Base-by-base conservation (phyloP, 2,888 invertebrate species). In the Leptogaster cylindrica region DNA sequence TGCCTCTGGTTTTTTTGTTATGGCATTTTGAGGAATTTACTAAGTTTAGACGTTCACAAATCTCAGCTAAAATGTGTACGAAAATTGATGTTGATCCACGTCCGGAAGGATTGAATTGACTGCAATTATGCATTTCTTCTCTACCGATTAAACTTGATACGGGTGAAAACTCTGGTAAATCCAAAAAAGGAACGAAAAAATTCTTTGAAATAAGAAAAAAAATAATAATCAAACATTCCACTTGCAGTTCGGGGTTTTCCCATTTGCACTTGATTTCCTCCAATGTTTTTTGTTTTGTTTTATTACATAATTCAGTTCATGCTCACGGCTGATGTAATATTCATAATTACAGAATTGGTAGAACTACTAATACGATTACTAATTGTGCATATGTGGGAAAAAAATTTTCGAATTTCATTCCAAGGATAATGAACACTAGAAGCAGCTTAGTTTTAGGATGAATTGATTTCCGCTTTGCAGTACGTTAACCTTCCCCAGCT, bases 151-250 rank as follows among this genome's bases (percentile, higher is more conserved):
- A 39, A 39, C 58, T 58, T 58, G 58, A 20, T 12, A 39, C 27
- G 58, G 25, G 27, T 23, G 58, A 20, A 58, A 20, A 46, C 20
- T 16, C 18, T 7, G 20, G 58, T 14, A 58, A 25, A 25, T 31
- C 23, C 23, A 16, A 52, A 52, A 52, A 31, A 33, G 31, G 33
- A 52, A n/a, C n/a, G 31, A 58, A 41, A 58, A 58, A 39, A 58
- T 41, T 51, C 58, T 58, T 58, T 58, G 39, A 41, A 58, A 50
- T n/a, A n/a, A n/a, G n/a, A n/a, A n/a, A n/a, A n/a, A n/a, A n/a
- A n/a, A n/a, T n/a, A 58, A 23, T 12, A 16, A 39, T 58, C 41
- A 16, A 36, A 25, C 41, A 23, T 25, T 23, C 8, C 25, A 4
- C 23, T 23, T 25, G 12, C 36, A 6, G 18, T 36, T 23, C 23